Percentiles rank a stretch among this genome's conserved stretches.
phyloP scores from a whole-genome alignment of 2,113 vertebrate genomes.

The Leptobrachium ailaonicum region DNA sequence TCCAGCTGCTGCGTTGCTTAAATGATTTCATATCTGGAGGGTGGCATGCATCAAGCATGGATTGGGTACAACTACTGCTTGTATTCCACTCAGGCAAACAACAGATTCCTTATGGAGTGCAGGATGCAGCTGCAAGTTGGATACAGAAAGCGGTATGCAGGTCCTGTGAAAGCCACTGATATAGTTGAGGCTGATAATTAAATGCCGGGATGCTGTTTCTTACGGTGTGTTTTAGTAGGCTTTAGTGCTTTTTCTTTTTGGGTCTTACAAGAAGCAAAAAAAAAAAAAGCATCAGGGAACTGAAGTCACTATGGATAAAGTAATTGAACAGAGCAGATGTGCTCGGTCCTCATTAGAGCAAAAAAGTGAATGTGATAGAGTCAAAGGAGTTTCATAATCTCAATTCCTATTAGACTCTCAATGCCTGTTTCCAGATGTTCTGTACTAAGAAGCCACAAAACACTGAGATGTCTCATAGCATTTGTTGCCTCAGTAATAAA shows the following conservation, averaged over 20 bases:
- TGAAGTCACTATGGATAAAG: not conserved
- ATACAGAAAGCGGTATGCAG: not conserved
- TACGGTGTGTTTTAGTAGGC: slow-evolving; percentile 9
- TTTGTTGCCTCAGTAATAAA: too few relatives aligned
- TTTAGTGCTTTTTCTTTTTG: not conserved
- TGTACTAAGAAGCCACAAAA: too few relatives aligned
- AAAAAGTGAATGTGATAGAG: not conserved
- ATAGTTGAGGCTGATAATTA: slow-evolving; percentile 55
- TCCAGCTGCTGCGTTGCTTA: not conserved
- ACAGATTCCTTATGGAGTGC: not conserved
- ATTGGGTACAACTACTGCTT: not conserved
- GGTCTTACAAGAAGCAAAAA: not conserved
- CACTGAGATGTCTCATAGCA: too few relatives aligned
- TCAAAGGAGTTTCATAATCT: not conserved
- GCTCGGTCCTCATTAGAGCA: slow-evolving; percentile 7
- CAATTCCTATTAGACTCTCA: too few relatives aligned
- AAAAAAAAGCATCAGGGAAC: not conserved
- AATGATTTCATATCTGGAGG: slow-evolving; percentile 6
- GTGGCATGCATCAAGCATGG: not conserved
- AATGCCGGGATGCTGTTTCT: slow-evolving; percentile 50
- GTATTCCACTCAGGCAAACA: not conserved
- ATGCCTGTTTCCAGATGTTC: too few relatives aligned
- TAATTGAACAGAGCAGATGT: slow-evolving; percentile 32
- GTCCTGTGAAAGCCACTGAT: slow-evolving; percentile 23
- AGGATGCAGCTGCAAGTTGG: slow-evolving; percentile 31